These are phyloP conservation scores for Circaetus cinerascens DNA, from an alignment of 2,113 vertebrate genomes.

Conservation along the genomic window DNA sequence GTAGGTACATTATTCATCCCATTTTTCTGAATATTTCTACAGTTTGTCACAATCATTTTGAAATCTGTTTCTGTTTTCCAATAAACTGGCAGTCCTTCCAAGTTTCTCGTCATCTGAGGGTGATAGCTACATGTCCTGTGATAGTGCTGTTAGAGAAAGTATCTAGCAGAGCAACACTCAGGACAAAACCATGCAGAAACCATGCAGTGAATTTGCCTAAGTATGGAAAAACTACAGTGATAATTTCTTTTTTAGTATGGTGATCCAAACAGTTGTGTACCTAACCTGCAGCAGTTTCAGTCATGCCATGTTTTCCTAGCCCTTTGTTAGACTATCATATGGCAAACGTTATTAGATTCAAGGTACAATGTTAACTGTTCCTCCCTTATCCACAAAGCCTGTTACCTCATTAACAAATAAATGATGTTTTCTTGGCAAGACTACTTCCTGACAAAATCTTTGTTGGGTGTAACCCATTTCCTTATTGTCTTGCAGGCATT, in stretches of 20 bases:
- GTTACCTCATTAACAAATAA: background rate
- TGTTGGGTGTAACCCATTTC: constrained; percentile 7
- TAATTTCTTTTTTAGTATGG: background rate
- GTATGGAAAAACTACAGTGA: background rate
- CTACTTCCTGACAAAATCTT: constrained; percentile 19
- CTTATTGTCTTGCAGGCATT: constrained; percentile 18
- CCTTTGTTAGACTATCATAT: background rate
- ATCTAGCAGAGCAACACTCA: background rate
- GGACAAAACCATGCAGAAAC: background rate
- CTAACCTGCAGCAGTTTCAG: background rate
- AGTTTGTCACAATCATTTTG: background rate
- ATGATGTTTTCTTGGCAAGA: constrained; percentile 3
- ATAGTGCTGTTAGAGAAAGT: background rate
- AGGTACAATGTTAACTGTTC: background rate
- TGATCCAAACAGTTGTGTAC: background rate
- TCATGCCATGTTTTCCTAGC: background rate
- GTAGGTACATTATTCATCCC: background rate
- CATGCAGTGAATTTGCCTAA: background rate
- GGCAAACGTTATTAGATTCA: background rate
- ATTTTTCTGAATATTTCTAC: background rate
- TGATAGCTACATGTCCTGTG: background rate
- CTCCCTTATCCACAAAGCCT: background rate
- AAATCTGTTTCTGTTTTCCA: background rate
- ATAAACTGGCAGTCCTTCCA: background rate
- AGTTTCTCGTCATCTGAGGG: background rate